Evolutionary conservation across 2,888 invertebrate genomes (phyloP).

Genomic region (Spicauda simplicius): DNA sequence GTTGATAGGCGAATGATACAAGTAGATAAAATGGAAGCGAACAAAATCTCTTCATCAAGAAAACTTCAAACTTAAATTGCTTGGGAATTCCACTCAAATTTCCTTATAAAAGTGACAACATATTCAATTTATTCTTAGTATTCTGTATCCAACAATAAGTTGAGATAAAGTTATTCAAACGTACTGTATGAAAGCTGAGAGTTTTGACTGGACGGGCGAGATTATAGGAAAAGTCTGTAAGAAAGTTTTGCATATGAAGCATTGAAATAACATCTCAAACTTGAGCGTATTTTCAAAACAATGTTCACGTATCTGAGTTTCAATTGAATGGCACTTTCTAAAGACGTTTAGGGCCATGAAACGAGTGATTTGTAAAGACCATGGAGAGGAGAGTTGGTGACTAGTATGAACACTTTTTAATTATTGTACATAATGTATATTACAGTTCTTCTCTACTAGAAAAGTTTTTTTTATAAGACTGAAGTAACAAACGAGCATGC

Average conservation of each 20-base stretch:
- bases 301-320: constrained; percentile 16
- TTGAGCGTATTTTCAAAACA: constrained; percentile 30
- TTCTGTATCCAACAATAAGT: constrained; percentile 20
- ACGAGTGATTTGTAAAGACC: not conserved
- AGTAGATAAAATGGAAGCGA: too few species aligned
- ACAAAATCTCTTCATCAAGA: too few species aligned
- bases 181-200: constrained; percentile 1
- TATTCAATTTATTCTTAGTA: constrained; percentile 12
- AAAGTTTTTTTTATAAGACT: too few species aligned
- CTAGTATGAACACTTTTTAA: too few species aligned
- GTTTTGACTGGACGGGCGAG: constrained; percentile 25
- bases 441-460: too few species aligned
- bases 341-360: not conserved
- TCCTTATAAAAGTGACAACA: constrained; percentile 16
- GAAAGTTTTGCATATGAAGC: constrained; percentile 21
- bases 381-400: too few species aligned
- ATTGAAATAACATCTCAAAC: constrained; percentile 21
- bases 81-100: constrained; percentile 1
- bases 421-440: too few species aligned
- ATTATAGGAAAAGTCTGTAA: constrained; percentile 21
- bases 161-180: constrained; percentile 27
- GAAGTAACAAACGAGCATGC: too few species aligned
- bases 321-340: constrained; percentile 14
- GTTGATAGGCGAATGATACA: too few species aligned
- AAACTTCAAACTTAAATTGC: not conserved